Percentiles rank a stretch among this genome's conserved stretches.
These are phyloP conservation scores for Chrysochloris asiatica DNA, from an alignment of 2,113 vertebrate species.

Conservation along the genomic window DNA sequence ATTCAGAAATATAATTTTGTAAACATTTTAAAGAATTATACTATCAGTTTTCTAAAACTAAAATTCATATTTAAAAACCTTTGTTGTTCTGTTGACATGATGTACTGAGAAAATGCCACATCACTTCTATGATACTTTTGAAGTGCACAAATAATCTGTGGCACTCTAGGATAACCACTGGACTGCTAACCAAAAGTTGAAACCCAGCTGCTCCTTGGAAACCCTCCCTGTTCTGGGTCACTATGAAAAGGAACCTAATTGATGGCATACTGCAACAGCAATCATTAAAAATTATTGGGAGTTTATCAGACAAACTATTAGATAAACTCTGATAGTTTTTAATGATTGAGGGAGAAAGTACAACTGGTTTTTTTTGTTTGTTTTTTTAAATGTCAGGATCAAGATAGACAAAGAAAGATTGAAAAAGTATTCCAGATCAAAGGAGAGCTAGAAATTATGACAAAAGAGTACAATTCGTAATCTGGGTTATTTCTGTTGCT, in stretches of 20 bases:
- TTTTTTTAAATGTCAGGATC: background rate
- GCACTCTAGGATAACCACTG: no score
- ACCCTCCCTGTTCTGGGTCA: no score
- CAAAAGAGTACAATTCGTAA: background rate
- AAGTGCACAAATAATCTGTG: background rate
- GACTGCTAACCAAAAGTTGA: no score
- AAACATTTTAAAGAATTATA: slow-evolving; percentile 21
- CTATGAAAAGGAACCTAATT: no score
- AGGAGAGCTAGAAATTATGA: background rate
- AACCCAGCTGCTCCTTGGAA: no score
- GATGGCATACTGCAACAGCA: no score
- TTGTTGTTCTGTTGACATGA: background rate
- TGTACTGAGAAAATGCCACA: background rate
- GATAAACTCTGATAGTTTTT: no score
- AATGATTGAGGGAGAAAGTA: background rate
- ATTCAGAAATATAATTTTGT: background rate
- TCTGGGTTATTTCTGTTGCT: background rate
- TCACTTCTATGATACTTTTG: background rate
- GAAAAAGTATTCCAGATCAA: background rate
- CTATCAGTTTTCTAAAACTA: background rate
- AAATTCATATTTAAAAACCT: background rate
- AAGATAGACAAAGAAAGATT: background rate
- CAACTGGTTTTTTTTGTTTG: background rate
- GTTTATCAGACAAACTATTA: background rate
- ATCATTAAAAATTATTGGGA: background rate